Base-by-base conservation (phyloP, 2,888 invertebrate species). In the Trichacis sp. region DNA sequence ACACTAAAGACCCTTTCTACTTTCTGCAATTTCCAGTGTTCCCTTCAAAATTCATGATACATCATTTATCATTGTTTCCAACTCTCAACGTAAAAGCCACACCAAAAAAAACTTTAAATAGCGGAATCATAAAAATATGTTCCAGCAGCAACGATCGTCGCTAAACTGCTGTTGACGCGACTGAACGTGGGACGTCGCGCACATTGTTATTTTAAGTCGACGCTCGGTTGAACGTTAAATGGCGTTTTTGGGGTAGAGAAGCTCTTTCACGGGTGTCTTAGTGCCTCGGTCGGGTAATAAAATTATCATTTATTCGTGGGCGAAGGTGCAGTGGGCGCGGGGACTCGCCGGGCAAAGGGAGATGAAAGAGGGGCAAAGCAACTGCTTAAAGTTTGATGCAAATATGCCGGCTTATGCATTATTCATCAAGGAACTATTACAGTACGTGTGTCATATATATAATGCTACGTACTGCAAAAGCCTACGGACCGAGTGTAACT, bases 391-490 rank as follows among this genome's bases (percentile, higher is more conserved):
- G 77, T 79, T 78, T 75, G 77, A 79, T 79, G 79, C 77, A 78
- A 79, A 79, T 79, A 77, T 74, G 71, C 76, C 71, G 70, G 72
- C 73, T 75, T 74, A 76, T 78, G 79, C 77, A 79, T 79, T 78
- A 79, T 79, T 78, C 79, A 79, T 73, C 73, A 77, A 77, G 78
- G 71, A 77, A 78, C 78, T 78, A 79, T 78, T 77, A 78, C 75
- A 73, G 73, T 73, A 75, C 71, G 70, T 74, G 74, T 71, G 69
- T 65, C 55, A 61, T 42, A 53, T 33, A 36, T 48, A 19, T 19
- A 29, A 46, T 46, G 24, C 24, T 24, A 14, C 46, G 14, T 8
- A 45, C 57, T 54, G 46, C 40, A 67, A 40, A 52, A 45, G n/a
- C 49, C 64, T 64, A 68, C 68, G 61, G 64, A 60, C 69, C 46